These are phyloP conservation scores for Macrotrachela quadricornifera DNA, from an alignment of 1,140 invertebrate species.

Conservation along the genomic window DNA sequence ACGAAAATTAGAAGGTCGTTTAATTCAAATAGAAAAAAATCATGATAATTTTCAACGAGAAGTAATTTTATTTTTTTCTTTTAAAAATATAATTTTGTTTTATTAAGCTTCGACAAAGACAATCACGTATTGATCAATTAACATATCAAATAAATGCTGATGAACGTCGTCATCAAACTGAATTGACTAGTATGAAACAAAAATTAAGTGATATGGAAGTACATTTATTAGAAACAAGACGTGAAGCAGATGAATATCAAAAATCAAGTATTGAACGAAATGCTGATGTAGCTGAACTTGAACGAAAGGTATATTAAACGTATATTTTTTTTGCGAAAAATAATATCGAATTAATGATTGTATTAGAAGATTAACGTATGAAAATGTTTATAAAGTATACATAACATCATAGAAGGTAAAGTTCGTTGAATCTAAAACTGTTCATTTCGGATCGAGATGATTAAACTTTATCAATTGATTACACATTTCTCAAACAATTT, in stretches of 20 bases:
- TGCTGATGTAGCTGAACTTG: constrained; percentile 19
- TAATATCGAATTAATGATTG: too few relatives aligned
- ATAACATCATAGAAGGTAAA: too few relatives aligned
- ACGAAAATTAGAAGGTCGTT: too few relatives aligned
- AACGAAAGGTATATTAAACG: constrained; percentile 16
- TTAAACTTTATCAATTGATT: too few relatives aligned
- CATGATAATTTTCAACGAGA: too few relatives aligned
- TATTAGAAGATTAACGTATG: too few relatives aligned
- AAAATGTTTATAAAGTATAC: too few relatives aligned
- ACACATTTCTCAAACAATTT: too few relatives aligned
- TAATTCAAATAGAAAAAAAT: too few relatives aligned
- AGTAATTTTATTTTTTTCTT: not conserved
- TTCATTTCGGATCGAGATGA: too few relatives aligned
- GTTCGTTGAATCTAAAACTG: too few relatives aligned
- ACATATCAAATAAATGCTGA: constrained; percentile 18
- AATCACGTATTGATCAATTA: constrained; percentile 17
- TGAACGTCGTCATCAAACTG: constrained; percentile 15
- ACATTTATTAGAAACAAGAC: constrained; percentile 20
- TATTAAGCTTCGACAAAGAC: constrained; percentile 19
- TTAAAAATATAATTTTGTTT: not conserved
- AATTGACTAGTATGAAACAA: constrained; percentile 16
- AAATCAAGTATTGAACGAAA: constrained; percentile 22
- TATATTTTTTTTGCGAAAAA: constrained; percentile 4
- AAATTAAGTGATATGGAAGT: constrained; percentile 19
- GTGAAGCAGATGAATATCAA: constrained; percentile 29